A percentile compares a stretch with the other conserved stretches of the same genome.
phyloP scores from a whole-genome alignment of 2,113 vertebrate genomes.

The Mirza zaza region DNA sequence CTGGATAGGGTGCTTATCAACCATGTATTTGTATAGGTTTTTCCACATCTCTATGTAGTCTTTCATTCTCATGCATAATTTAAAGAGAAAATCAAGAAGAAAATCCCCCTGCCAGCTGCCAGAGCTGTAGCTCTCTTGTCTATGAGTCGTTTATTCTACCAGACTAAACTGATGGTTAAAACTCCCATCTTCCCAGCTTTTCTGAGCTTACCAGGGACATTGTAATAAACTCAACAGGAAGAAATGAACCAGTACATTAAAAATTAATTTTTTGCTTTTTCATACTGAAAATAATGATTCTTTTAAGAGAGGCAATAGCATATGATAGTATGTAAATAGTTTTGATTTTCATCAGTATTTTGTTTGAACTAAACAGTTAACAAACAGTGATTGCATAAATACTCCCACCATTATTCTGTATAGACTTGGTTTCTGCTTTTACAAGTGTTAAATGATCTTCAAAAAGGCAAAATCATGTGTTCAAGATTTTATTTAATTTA shows the following conservation, averaged over 20 bases:
- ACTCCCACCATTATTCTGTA: not conserved
- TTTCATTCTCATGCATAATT: not conserved
- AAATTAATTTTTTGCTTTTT: not conserved
- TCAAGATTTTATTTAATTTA: constrained; percentile 40
- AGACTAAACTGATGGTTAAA: not conserved
- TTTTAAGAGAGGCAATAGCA: not conserved
- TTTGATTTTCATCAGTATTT: constrained; percentile 20
- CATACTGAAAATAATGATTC: not conserved
- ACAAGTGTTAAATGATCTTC: not conserved
- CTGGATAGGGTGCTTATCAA: not conserved
- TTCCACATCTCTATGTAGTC: not conserved
- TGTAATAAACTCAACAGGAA: not conserved
- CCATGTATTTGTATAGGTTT: not conserved
- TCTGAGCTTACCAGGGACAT: not conserved
- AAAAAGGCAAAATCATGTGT: constrained; percentile 26
- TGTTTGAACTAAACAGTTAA: constrained; percentile 30
- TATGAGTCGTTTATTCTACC: not conserved
- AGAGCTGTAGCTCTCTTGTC: not conserved
- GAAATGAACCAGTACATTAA: not conserved
- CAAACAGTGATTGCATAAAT: not conserved
- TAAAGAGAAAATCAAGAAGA: not conserved
- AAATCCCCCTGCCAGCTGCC: not conserved
- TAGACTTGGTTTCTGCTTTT: not conserved
- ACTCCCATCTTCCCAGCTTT: not conserved
- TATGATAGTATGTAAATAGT: not conserved